Evolutionary conservation across 2,888 invertebrate species (phyloP), one percentile per base, ranked within the genome.

Genomic region (Acanthopleura granulata): DNA sequence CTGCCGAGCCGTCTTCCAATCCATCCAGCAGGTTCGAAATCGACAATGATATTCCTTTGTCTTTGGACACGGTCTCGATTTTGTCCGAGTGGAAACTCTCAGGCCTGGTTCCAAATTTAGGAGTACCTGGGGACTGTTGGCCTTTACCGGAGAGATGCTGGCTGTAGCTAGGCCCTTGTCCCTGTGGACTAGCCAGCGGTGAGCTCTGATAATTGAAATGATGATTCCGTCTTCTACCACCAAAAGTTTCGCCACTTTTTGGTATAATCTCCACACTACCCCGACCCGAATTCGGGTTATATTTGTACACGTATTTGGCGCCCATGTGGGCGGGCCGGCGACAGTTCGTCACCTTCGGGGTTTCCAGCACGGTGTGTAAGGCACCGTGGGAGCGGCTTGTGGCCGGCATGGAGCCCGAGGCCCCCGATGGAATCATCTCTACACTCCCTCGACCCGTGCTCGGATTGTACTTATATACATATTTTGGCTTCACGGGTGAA

Each of bases 261-360:
- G 66, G 66, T 27, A 66, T 66, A 27, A 66, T 66, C 29, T 66
- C 66, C 16, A 66, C 66, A 25, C 66, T 66, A 12, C 66, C 66
- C 25, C 66, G 6, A 6, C 66, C 66, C 25, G 66, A 66, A 25
- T 22, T 66, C 25, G 66, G 66, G 25, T 66, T 66, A 27, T 66
- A 66, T 66, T 66, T 66, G 25, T 66, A 66, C 66, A 66, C 66
- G 25, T 66, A 66, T 66, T 66, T 66, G 16, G 66, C 66, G 16
- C 66, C 66, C 66, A 66, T 66, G 29, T 66, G 66, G 6, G 22
- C 29, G 6, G 66, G 66, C 4, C 66, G 66, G 18, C 66, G 66
- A 25, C 66, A 66, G 29, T 22, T 27, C 25, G 22, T 66, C 16
- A 15, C 25, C 16, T 22, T 27, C 22, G 22, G 66, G 22, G 22